phyloP scores from a whole-genome alignment of 2,113 vertebrate genomes.

The Vicugna pacos region DNA sequence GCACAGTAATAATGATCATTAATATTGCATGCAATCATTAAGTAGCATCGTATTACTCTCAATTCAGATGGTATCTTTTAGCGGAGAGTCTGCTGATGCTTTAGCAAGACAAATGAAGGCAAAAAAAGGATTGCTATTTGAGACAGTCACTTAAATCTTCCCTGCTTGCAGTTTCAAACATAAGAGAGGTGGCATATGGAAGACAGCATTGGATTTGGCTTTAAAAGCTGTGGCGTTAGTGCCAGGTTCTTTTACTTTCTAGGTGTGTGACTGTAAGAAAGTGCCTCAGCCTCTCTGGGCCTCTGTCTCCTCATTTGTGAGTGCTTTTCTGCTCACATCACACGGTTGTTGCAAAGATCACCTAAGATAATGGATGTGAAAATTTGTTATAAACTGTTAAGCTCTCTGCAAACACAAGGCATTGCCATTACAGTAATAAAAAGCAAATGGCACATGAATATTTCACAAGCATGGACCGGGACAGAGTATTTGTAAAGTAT shows the following conservation, averaged over 20 bases:
- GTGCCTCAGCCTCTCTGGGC: background rate
- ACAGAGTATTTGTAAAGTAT: constrained; percentile 62
- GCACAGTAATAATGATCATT: constrained; percentile 60
- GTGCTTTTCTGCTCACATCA: background rate
- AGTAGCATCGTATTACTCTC: constrained; percentile 41
- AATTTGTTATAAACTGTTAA: constrained; percentile 54
- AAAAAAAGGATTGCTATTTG: background rate
- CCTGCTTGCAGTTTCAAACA: background rate
- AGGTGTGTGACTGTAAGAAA: background rate
- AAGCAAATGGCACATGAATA: constrained; percentile 74
- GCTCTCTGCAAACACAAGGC: constrained; percentile 67
- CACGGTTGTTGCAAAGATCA: background rate
- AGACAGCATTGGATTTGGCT: background rate
- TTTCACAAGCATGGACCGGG: constrained; percentile 65
- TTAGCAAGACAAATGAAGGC: constrained; percentile 27
- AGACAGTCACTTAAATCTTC: background rate
- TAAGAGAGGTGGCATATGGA: background rate
- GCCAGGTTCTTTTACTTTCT: background rate
- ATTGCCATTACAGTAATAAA: constrained; percentile 62
- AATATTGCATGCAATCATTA: constrained; percentile 62
- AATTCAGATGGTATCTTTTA: constrained; percentile 24
- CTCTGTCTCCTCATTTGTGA: background rate
- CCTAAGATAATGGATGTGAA: constrained; percentile 27
- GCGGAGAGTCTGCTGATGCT: background rate
- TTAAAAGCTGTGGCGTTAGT: background rate